Evolutionary conservation across 2,888 invertebrate species (phyloP).

Genomic region (Tetragnatha montana): DNA sequence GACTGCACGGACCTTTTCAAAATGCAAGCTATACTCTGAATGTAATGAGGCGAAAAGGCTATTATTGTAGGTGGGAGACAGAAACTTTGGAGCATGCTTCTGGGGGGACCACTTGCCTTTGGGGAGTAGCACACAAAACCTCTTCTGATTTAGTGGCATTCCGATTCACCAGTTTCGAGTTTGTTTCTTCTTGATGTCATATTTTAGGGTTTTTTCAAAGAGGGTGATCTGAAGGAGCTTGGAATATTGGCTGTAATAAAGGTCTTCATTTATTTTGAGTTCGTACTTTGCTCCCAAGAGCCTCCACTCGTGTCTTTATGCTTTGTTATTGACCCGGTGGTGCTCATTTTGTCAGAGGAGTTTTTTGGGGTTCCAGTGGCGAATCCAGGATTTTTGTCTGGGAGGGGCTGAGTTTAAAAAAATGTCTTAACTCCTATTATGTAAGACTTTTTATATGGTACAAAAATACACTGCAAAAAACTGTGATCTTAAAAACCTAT

Average conservation of each 20-base stretch:
- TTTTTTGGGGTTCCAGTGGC: neutral
- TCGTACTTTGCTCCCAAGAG: conserved; percentile 24
- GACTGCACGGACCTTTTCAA: conserved; percentile 33
- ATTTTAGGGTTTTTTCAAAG: conserved; percentile 47
- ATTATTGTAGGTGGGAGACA: conserved; percentile 57
- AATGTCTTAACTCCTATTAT: too few relatives aligned
- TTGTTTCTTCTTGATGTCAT: conserved; percentile 54
- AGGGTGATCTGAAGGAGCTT: conserved; percentile 29
- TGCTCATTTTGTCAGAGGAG: conserved; percentile 37
- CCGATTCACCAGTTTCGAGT: conserved; percentile 32
- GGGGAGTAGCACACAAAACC: conserved; percentile 18
- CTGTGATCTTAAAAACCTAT: too few relatives aligned
- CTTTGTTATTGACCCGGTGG: conserved; percentile 15
- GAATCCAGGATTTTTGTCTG: too few relatives aligned
- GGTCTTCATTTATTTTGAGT: conserved; percentile 50
- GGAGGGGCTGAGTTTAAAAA: too few relatives aligned
- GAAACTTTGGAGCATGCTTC: conserved; percentile 26
- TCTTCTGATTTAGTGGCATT: conserved; percentile 52
- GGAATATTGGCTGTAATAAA: conserved; percentile 38
- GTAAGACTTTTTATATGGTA: too few relatives aligned
- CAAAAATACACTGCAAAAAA: too few relatives aligned
- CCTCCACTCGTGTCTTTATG: conserved; percentile 14
- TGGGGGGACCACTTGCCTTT: conserved; percentile 15
- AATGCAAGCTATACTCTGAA: conserved; percentile 56
- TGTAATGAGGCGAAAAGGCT: conserved; percentile 60